phyloP scores from a whole-genome alignment of 37 sponge, comb jelly and placozoan genomes.

The Tethya wilhelma region DNA sequence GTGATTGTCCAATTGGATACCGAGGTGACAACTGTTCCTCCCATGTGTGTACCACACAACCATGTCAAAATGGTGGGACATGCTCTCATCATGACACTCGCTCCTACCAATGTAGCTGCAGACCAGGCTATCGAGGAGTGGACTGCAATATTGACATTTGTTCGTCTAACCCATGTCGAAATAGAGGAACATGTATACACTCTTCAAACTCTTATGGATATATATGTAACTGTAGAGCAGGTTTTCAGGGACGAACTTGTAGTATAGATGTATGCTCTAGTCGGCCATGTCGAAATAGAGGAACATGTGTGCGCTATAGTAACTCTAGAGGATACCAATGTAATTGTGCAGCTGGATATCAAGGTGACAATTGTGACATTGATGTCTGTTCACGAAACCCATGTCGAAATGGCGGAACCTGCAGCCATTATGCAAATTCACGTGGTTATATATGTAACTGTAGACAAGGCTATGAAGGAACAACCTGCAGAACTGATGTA shows the following conservation, averaged over 20 bases:
- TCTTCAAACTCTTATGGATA: not conserved
- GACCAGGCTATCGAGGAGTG: not conserved
- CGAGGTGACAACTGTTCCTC: no score
- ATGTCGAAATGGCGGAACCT: not conserved
- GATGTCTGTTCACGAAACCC: not conserved
- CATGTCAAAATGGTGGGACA: no score
- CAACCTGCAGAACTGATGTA: no score
- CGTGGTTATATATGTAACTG: not conserved
- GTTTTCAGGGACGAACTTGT: not conserved
- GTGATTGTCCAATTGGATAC: no score
- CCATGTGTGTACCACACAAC: no score
- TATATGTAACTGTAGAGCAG: not conserved
- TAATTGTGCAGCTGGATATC: not conserved
- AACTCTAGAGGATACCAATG: not conserved
- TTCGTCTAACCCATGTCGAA: not conserved
- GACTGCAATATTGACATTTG: not conserved
- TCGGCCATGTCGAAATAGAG: not conserved
- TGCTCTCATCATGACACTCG: no score
- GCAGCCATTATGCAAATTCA: not conserved
- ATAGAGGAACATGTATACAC: not conserved
- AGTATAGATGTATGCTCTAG: not conserved
- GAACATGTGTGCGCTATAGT: not conserved
- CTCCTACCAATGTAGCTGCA: no score
- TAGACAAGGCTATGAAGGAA: not conserved
- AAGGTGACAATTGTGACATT: not conserved